These are phyloP conservation scores for Spodoptera frugiperda DNA, from an alignment of 1,140 invertebrate species.

Conservation along the genomic window DNA sequence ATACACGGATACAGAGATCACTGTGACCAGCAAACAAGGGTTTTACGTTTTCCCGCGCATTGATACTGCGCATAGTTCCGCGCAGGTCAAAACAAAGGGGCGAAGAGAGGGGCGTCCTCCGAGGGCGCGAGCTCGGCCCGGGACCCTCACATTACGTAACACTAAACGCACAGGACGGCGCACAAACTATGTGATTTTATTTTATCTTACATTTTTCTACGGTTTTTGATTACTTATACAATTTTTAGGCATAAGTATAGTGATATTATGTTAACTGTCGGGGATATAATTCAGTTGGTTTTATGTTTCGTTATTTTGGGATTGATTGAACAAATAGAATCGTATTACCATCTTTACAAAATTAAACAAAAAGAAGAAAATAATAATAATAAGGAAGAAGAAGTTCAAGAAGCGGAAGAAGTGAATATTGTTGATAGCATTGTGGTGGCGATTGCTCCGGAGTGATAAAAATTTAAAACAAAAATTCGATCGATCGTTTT, in stretches of 20 bases:
- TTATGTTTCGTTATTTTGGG: slow-evolving; percentile 64
- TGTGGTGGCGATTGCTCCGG: neutral
- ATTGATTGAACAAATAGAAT: slow-evolving; percentile 69
- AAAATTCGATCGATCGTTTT: slow-evolving; percentile 54
- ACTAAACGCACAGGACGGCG: slow-evolving; percentile 83
- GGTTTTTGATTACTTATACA: slow-evolving; percentile 83
- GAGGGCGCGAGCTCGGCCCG: slow-evolving; percentile 65
- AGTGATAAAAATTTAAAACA: slow-evolving; percentile 15
- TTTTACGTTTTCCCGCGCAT: slow-evolving; percentile 54
- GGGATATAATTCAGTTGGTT: slow-evolving; percentile 63
- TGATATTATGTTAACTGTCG: slow-evolving; percentile 77
- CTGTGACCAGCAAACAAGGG: slow-evolving; percentile 18
- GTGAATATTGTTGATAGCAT: slow-evolving; percentile 4
- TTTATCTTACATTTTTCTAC: slow-evolving; percentile 79
- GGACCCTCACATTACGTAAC: slow-evolving; percentile 82
- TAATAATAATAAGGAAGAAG: neutral
- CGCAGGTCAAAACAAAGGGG: slow-evolving; percentile 51
- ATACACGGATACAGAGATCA: neutral
- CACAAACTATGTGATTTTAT: slow-evolving; percentile 86
- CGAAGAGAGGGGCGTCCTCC: slow-evolving; percentile 52
- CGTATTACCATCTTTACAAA: slow-evolving; percentile 48
- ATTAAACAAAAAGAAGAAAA: neutral
- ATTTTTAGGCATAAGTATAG: slow-evolving; percentile 79
- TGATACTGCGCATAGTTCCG: slow-evolving; percentile 32
- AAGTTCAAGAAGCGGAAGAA: neutral